Base-by-base conservation (phyloP, 2,797 vertebrate genomes). In the Nannoperca obscura region DNA sequence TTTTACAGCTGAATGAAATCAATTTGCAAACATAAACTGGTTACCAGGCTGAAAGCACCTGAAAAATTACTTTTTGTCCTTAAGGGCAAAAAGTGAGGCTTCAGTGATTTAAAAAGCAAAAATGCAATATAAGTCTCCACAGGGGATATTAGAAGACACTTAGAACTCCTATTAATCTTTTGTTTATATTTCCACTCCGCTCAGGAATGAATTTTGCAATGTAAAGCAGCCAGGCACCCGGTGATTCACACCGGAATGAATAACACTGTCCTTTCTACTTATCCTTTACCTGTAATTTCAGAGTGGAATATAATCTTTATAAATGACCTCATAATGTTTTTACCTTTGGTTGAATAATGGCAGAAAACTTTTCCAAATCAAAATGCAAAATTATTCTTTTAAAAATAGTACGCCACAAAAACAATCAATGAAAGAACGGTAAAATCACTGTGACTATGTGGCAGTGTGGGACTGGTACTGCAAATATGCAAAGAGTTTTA, bases 11-110 rank as follows among this genome's bases (percentile, higher is more conserved):
- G 78, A 90, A 76, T 83, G 34, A 76, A 85, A 84, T 87, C 85
- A 89, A 77, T 90, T 91, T 90, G 82, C 78, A 85, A 86, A 84
- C 68, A 80, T 81, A 85, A 84, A 76, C 65, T 63, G 72, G 50
- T 59, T 76, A 44, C 62, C 27, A 32, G 8, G 38, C 76, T 85
- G 71, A 91, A 78, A 80, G 72, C 72, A 82, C 76, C 71, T 75
- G 63, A 57, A 63, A 87, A 86, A 88, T 74, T 74, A 54, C 22
- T 83, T 75, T 88, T 91, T 88, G 80, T 83, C 86, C 87, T 88
- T 82, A 69, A 88, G 82, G 86, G 81, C 67, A 87, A 76, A 36
- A 84, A 71, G 59, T 61, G 65, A 81, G 5, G 53, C 50, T 74
- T 74, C 72, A 68, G 58, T 85, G 72, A 86, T 85, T 90, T 78